Percentiles rank a stretch among this genome's conserved stretches.
Conservation (phyloP, 2,888 invertebrate genomes). For the Shargacucullia verbasci region DNA sequence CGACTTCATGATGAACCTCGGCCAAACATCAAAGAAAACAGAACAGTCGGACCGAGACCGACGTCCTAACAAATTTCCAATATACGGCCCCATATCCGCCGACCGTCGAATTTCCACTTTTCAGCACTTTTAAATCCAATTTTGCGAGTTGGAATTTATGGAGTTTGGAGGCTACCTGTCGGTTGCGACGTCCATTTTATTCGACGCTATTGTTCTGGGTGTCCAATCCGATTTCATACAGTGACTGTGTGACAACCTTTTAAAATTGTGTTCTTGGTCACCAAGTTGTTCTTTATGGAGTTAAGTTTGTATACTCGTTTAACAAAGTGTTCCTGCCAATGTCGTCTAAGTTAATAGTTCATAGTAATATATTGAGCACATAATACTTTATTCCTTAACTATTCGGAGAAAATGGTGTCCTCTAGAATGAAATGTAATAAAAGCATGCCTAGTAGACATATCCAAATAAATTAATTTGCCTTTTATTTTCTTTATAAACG, state of each 20-base stretch:
- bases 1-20: slow-evolving; percentile 7
- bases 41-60: slow-evolving; percentile 13
- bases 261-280: neutral
- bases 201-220: slow-evolving; percentile 35
- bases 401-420: no score
- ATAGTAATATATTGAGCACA: no score
- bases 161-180: slow-evolving; percentile 48
- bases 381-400: no score
- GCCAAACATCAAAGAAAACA: slow-evolving; percentile 31
- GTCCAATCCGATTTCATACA: slow-evolving; percentile 21
- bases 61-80: slow-evolving; percentile 45
- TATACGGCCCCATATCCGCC: slow-evolving; percentile 31
- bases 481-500: no score
- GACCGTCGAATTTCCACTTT: slow-evolving; percentile 47
- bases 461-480: no score
- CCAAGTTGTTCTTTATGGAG: slow-evolving; percentile 3
- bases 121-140: slow-evolving; percentile 67
- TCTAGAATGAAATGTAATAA: no score
- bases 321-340: neutral
- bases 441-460: no score
- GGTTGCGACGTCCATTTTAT: slow-evolving; percentile 39
- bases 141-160: slow-evolving; percentile 60
- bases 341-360: neutral
- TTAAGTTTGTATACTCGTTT: no score
- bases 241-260: slow-evolving; percentile 3